Evolutionary conservation across 1,140 invertebrate genomes (phyloP).

Genomic region (Capitella teleta): DNA sequence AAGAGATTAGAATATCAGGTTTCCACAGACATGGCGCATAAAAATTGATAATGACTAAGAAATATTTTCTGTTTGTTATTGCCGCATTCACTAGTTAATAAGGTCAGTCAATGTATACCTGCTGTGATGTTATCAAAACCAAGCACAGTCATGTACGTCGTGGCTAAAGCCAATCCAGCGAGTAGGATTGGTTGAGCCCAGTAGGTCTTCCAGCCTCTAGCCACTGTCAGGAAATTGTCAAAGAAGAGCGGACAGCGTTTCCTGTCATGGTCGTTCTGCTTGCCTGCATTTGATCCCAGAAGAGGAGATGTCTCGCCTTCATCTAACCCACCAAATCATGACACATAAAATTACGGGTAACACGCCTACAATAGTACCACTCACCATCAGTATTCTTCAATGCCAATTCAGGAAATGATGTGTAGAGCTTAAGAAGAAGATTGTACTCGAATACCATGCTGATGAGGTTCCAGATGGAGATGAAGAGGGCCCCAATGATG

Average conservation of each 20-base stretch:
- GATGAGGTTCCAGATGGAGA: conserved; percentile 41
- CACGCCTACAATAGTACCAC: neutral
- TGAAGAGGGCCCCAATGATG: conserved; percentile 28
- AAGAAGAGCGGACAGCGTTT: neutral
- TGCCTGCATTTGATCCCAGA: no score
- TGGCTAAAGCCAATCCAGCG: conserved; percentile 42
- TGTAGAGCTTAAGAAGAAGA: conserved; percentile 33
- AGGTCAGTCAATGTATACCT: no score
- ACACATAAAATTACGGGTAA: neutral
- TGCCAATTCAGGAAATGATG: conserved; percentile 24
- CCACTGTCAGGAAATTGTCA: conserved; percentile 5
- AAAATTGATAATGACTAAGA: no score
- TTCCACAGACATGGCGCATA: no score
- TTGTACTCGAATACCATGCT: conserved; percentile 37
- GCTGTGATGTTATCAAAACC: conserved; percentile 44
- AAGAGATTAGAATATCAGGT: no score
- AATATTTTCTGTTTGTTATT: no score
- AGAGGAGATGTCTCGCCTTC: no score
- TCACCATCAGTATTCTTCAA: conserved; percentile 11
- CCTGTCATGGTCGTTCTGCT: neutral
- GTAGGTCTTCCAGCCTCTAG: conserved; percentile 29
- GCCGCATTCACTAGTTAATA: no score
- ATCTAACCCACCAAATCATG: neutral
- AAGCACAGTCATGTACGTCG: conserved; percentile 46
- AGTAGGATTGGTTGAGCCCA: conserved; percentile 29